phyloP scores from a whole-genome alignment of 2,113 vertebrate genomes.

The Labeo catla region DNA sequence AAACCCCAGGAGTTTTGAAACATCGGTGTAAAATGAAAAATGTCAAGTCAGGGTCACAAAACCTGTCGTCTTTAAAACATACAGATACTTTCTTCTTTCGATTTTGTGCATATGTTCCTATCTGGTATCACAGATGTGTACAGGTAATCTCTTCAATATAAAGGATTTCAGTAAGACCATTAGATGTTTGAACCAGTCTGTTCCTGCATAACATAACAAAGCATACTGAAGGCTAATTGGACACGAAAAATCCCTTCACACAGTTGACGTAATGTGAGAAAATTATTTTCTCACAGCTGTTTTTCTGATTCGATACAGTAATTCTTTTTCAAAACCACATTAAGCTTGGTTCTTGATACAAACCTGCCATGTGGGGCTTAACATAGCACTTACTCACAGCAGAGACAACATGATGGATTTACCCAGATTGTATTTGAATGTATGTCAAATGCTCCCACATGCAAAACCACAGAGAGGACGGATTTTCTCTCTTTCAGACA shows the following conservation, averaged over 20 bases:
- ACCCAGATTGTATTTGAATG: slow-evolving; percentile 6
- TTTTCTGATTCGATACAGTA: not conserved
- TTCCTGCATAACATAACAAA: not conserved
- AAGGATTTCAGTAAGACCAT: slow-evolving; percentile 75
- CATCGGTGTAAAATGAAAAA: not conserved
- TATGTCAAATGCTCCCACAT: slow-evolving; percentile 6
- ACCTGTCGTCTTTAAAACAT: slow-evolving; percentile 2
- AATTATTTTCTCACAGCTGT: not conserved
- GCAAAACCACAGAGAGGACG: not conserved
- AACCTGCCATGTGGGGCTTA: slow-evolving; percentile 9
- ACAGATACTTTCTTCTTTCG: not conserved
- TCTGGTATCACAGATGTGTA: slow-evolving; percentile 58
- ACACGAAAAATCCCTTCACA: not conserved
- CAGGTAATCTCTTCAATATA: slow-evolving; percentile 64
- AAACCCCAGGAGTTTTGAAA: not conserved
- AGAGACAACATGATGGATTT: slow-evolving; percentile 17
- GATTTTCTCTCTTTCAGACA: not conserved
- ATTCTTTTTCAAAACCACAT: not conserved
- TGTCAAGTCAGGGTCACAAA: not conserved
- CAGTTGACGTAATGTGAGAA: not conserved
- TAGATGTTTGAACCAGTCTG: slow-evolving; percentile 57
- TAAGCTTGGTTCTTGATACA: not conserved
- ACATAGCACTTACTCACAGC: not conserved
- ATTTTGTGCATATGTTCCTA: slow-evolving; percentile 20
- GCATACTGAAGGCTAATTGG: not conserved